Evolutionary conservation across 2,113 vertebrate genomes (phyloP).

Genomic region (Bubo blakistoni): DNA sequence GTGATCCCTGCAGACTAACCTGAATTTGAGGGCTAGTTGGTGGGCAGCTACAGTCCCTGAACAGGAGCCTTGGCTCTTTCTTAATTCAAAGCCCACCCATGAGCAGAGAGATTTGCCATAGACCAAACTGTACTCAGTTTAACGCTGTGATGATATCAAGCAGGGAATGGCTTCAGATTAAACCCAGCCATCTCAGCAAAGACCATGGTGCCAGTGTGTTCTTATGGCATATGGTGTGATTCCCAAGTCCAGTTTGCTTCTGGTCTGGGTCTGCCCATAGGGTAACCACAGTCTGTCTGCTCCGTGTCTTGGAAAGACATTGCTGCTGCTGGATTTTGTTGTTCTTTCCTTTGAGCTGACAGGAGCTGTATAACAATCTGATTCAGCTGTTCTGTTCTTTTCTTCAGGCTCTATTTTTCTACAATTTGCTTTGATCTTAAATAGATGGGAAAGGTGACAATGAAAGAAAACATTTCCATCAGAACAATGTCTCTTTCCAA

Average conservation of each 20-base stretch:
- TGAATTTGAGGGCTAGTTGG: background rate
- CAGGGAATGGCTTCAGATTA: background rate
- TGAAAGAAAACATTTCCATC: constrained; percentile 64
- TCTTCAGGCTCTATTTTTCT: background rate
- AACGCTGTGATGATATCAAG: background rate
- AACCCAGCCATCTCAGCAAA: background rate
- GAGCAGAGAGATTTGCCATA: background rate
- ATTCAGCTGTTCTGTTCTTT: background rate
- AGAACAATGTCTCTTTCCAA: constrained; percentile 38
- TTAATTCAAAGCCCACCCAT: background rate
- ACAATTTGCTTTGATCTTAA: constrained; percentile 20
- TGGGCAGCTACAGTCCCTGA: background rate
- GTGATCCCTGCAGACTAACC: background rate
- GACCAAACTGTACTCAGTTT: background rate
- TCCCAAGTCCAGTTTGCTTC: background rate
- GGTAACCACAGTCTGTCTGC: background rate
- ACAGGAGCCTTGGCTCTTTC: background rate
- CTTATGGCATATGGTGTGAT: fast-evolving
- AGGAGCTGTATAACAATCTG: background rate
- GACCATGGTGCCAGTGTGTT: fast-evolving
- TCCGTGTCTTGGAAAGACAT: background rate
- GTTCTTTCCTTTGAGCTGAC: background rate
- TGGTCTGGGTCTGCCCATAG: background rate
- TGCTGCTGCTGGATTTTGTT: background rate
- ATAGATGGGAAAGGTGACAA: background rate